Evolutionary conservation across 2,888 invertebrate species (phyloP).

Genomic region (Saturnia japonica): DNA sequence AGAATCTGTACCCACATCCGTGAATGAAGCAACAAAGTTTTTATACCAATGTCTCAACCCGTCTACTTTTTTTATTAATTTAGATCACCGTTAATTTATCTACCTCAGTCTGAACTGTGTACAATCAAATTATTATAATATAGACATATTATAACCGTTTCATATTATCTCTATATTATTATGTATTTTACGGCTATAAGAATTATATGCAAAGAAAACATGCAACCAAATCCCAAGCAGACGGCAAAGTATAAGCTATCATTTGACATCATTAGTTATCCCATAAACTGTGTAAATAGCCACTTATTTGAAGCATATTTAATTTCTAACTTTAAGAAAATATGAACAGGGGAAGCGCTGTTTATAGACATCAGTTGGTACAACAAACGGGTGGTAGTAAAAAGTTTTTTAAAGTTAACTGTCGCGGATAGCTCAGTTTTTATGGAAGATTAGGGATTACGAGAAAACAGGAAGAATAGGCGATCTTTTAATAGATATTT

Average conservation of each 20-base stretch:
- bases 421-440: no score
- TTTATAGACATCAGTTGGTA: not conserved
- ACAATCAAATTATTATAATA: not conserved
- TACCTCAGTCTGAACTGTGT: not conserved
- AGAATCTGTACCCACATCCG: conserved; percentile 4
- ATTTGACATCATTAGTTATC: not conserved
- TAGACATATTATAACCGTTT: not conserved
- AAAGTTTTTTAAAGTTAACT: no score
- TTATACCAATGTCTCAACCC: conserved; percentile 8
- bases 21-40: conserved; percentile 12
- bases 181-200: not conserved
- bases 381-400: no score
- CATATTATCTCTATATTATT: not conserved
- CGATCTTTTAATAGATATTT: no score
- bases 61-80: conserved; percentile 10
- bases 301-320: not conserved
- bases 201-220: not conserved
- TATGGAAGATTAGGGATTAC: no score
- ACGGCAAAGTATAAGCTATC: not conserved
- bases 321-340: not conserved
- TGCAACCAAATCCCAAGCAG: not conserved
- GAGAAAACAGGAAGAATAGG: no score
- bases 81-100: conserved; percentile 1
- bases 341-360: not conserved
- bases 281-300: not conserved